Conservation (phyloP, 2,113 vertebrate species). For the Hystrix brachyura region DNA sequence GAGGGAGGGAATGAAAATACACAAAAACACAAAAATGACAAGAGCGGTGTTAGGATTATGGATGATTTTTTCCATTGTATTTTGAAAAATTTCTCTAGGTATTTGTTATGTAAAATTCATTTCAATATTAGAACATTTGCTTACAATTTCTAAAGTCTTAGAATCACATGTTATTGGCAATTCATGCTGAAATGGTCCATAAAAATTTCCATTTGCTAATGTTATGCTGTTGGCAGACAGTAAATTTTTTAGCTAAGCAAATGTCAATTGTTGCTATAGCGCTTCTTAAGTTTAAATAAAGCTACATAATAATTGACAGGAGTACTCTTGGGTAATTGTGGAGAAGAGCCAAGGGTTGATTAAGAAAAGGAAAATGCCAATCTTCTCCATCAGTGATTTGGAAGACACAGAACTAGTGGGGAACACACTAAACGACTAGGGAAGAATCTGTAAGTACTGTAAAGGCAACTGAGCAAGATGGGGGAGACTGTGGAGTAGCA, state of each 20-base stretch:
- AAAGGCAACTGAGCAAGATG: background rate
- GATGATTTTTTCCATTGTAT: background rate
- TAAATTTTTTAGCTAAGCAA: constrained; percentile 71
- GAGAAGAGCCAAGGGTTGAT: constrained; percentile 26
- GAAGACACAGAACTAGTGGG: background rate
- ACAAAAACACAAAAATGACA: constrained; percentile 13
- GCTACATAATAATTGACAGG: constrained; percentile 37
- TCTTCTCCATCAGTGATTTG: background rate
- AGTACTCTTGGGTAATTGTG: constrained; percentile 29
- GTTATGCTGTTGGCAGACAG: constrained; percentile 61
- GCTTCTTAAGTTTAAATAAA: constrained; percentile 66
- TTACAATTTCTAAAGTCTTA: constrained; percentile 59
- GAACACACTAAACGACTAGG: background rate
- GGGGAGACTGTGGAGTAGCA: background rate
- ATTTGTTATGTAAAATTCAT: constrained; percentile 43
- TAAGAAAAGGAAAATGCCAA: constrained; percentile 59
- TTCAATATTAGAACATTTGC: constrained; percentile 59
- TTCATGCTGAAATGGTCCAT: constrained; percentile 45
- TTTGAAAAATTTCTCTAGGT: constrained; percentile 3
- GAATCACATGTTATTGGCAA: constrained; percentile 58
- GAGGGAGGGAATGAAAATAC: no score
- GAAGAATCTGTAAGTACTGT: background rate
- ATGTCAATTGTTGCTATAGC: constrained; percentile 68
- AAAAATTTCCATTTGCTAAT: constrained; percentile 60
- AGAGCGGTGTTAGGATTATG: background rate